Conservation (phyloP, 2,888 invertebrate genomes). For the Amblyjoppa fuscipennis region DNA sequence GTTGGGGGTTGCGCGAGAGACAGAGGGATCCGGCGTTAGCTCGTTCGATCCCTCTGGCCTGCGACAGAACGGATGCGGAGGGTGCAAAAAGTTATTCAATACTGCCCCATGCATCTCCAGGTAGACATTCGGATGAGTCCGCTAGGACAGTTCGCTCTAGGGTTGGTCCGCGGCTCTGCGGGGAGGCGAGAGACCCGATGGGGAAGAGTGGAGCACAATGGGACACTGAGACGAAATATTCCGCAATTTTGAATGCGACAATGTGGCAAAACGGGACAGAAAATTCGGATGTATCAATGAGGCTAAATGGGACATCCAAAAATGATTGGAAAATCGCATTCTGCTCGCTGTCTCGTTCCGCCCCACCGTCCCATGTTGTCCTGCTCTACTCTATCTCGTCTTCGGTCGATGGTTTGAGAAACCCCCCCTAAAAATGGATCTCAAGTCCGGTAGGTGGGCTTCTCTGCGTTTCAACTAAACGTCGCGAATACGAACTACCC, state of each 20-base stretch:
- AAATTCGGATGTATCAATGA: too few species aligned
- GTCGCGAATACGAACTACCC: too few species aligned
- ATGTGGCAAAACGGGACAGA: too few species aligned
- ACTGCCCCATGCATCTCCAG: not conserved
- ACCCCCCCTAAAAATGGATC: not conserved
- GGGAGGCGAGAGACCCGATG: not conserved
- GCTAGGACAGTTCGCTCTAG: not conserved
- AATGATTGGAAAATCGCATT: too few species aligned
- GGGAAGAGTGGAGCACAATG: too few species aligned
- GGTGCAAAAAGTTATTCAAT: not conserved
- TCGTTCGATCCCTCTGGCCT: slow-evolving; percentile 43
- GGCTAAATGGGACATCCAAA: too few species aligned
- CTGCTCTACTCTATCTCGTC: not conserved
- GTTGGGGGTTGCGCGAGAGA: not conserved
- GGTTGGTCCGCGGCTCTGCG: not conserved
- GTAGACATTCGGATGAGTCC: not conserved
- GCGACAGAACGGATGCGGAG: slow-evolving; percentile 21
- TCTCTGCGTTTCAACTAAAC: not conserved
- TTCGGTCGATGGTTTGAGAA: not conserved
- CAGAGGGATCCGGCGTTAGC: not conserved
- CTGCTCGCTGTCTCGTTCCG: too few species aligned
- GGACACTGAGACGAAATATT: too few species aligned
- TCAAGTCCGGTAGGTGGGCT: too few species aligned
- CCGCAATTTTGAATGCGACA: too few species aligned
- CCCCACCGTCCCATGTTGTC: too few species aligned